Percentiles rank a stretch among this genome's conserved stretches.
These are phyloP conservation scores for Cotesia congregata DNA, from an alignment of 2,888 invertebrate genomes.

Conservation along the genomic window DNA sequence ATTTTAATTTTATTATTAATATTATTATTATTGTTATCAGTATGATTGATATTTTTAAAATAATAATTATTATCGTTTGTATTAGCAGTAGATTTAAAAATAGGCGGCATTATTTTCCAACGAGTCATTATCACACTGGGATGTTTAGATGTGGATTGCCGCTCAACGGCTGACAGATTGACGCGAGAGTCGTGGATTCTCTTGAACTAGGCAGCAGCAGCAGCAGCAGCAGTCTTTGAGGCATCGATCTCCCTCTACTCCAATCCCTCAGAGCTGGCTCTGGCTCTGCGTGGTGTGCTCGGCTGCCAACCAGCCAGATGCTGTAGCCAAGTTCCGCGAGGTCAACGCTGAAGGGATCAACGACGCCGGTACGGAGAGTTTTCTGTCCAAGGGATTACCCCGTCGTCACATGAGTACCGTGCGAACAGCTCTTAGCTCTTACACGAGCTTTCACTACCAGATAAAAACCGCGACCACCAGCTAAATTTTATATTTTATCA, in stretches of 20 bases:
- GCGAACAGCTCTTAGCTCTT: not conserved
- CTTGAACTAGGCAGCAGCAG: not conserved
- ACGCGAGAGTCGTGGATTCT: constrained; percentile 7
- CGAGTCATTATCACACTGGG: not conserved
- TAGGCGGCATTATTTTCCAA: not conserved
- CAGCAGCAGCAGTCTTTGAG: not conserved
- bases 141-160: constrained; percentile 8
- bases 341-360: constrained; percentile 25
- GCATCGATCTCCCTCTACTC: constrained; percentile 18
- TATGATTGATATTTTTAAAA: not conserved
- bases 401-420: constrained; percentile 2
- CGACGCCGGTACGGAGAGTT: constrained; percentile 3
- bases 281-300: not conserved
- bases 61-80: not conserved
- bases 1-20: not conserved
- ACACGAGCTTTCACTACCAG: not conserved
- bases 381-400: constrained; percentile 11
- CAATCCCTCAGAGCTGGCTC: not conserved
- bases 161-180: constrained; percentile 13
- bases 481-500: not conserved
- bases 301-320: constrained; percentile 11
- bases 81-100: not conserved
- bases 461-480: not conserved
- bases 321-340: constrained; percentile 18
- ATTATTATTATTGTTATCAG: not conserved